These are phyloP conservation scores for Eilema caniola DNA, from an alignment of 2,888 invertebrate genomes.

Conservation along the genomic window DNA sequence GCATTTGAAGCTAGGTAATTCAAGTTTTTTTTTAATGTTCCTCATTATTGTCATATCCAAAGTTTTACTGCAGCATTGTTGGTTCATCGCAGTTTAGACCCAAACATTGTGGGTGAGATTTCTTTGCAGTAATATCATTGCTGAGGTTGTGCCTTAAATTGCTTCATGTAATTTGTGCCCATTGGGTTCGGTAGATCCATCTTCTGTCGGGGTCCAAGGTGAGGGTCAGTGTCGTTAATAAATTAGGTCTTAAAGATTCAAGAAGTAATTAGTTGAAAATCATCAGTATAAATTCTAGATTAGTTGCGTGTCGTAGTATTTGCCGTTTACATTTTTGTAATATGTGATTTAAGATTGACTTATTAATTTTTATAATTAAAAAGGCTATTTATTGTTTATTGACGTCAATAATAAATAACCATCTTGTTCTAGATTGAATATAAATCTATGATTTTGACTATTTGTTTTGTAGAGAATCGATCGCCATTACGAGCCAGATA, in stretches of 20 bases:
- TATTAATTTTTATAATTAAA: too few species aligned
- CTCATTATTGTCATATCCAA: conserved; percentile 20
- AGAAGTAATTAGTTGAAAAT: conserved; percentile 57
- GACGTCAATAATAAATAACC: too few species aligned
- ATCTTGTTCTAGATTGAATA: too few species aligned
- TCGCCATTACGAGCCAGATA: too few species aligned
- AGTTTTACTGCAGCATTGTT: conserved; percentile 33
- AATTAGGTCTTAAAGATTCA: conserved; percentile 53
- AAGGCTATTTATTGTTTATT: too few species aligned
- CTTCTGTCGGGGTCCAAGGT: conserved; percentile 63
- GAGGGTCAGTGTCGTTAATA: conserved; percentile 56
- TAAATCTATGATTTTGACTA: too few species aligned
- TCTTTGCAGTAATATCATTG: conserved; percentile 78
- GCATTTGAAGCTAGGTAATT: not conserved
- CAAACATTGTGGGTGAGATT: conserved; percentile 71
- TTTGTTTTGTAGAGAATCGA: too few species aligned
- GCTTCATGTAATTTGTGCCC: conserved; percentile 79
- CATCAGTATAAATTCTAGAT: conserved; percentile 12
- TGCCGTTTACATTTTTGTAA: too few species aligned
- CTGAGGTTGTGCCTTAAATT: conserved; percentile 81
- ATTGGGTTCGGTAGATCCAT: conserved; percentile 68
- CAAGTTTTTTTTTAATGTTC: too few species aligned
- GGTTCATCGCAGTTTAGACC: conserved; percentile 61
- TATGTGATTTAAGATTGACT: too few species aligned
- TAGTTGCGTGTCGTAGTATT: not conserved